These are phyloP conservation scores for Collichthys lucidus DNA, from an alignment of 2,113 vertebrate species.

Conservation along the genomic window DNA sequence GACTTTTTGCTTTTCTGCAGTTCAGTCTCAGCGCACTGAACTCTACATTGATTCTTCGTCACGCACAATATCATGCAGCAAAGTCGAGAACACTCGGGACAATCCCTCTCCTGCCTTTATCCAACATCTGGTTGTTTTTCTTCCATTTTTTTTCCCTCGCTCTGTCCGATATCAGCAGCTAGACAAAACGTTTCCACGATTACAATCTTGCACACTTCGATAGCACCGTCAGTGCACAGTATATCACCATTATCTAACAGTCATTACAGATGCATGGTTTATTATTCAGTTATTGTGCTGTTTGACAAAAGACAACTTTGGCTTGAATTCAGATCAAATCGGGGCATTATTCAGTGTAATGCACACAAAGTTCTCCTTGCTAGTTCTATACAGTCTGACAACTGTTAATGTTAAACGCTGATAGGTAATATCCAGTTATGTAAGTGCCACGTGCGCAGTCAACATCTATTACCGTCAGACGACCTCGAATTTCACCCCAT, in stretches of 20 bases:
- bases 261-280: conserved; percentile 8
- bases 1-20: not conserved
- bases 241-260: conserved; percentile 49
- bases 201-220: conserved; percentile 49
- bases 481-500: conserved; percentile 56
- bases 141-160: not conserved
- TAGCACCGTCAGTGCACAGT: conserved; percentile 33
- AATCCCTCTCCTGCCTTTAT: conserved; percentile 11
- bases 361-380: not conserved
- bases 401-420: conserved; percentile 34
- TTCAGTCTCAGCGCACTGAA: not conserved
- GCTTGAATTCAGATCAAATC: conserved; percentile 30
- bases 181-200: conserved; percentile 49
- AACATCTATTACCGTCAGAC: conserved; percentile 65
- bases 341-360: not conserved
- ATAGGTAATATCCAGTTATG: conserved; percentile 62
- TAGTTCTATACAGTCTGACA: conserved; percentile 14
- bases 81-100: not conserved
- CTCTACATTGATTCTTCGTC: conserved; percentile 6
- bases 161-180: conserved; percentile 32
- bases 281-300: conserved; percentile 27
- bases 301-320: conserved; percentile 16
- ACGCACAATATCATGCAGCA: not conserved
- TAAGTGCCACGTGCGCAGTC: conserved; percentile 67
- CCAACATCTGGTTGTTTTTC: conserved; percentile 5